Conservation (phyloP, 2,797 vertebrate genomes). For the Malurus splendens region DNA sequence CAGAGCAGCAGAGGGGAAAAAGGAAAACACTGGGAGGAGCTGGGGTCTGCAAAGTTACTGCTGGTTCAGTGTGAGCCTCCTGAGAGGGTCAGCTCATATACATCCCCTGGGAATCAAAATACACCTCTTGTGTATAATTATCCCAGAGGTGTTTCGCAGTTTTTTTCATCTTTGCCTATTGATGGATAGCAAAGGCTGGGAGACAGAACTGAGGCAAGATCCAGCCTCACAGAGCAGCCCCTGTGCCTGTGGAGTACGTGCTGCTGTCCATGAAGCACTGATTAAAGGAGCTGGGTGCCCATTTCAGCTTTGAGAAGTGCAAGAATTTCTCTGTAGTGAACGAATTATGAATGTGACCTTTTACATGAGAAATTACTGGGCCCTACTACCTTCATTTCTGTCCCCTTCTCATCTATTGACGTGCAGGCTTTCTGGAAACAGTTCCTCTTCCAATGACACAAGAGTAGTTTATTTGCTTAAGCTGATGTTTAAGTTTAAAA, state of each 20-base stretch:
- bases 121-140: neutral
- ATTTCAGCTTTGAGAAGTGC: neutral
- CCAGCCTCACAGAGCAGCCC: neutral
- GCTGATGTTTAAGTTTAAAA: neutral
- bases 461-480: neutral
- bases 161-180: neutral
- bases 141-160: neutral
- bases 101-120: neutral
- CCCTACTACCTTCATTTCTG: neutral
- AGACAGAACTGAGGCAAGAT: neutral
- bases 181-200: neutral
- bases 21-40: neutral
- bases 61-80: neutral
- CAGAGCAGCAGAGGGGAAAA: neutral
- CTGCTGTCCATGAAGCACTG: neutral
- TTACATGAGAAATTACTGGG: neutral
- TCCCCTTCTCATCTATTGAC: neutral
- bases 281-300: neutral
- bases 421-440: neutral
- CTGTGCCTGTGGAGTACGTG: accelerated
- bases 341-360: accelerated
- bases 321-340: neutral
- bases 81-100: neutral
- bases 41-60: neutral
- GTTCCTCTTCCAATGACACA: neutral